A percentile compares a stretch with the other conserved stretches of the same genome.
Conservation (phyloP, 2,113 vertebrate genomes). For the Orthochromis indermauri region DNA sequence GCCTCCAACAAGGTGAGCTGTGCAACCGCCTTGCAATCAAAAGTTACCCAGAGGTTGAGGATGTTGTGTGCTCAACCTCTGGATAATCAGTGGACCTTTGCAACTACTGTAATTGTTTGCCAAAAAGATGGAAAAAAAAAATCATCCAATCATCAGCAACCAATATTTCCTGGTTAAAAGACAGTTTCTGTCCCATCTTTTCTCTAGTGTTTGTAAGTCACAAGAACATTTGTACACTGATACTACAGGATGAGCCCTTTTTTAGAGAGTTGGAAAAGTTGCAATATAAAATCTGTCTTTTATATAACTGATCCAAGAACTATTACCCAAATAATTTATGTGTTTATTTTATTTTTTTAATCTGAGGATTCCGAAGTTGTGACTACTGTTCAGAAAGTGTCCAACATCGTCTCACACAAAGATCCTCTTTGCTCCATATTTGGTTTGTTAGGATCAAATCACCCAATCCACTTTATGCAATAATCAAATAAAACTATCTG, state of each 20-base stretch:
- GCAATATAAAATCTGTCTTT: background rate
- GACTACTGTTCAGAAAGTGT: background rate
- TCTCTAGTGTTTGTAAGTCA: background rate
- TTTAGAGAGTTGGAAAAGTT: background rate
- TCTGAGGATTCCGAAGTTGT: background rate
- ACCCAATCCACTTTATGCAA: background rate
- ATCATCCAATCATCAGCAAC: background rate
- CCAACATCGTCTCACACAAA: background rate
- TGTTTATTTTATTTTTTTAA: background rate
- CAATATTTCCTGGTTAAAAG: background rate
- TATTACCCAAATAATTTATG: background rate
- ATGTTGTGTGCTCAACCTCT: background rate
- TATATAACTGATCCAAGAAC: background rate
- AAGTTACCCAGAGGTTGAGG: background rate
- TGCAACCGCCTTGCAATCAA: background rate
- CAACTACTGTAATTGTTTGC: background rate
- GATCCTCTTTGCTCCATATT: background rate
- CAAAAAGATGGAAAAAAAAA: accelerated
- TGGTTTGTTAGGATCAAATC: background rate
- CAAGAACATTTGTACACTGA: background rate
- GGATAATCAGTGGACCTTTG: background rate
- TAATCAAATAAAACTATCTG: background rate
- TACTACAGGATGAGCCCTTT: background rate
- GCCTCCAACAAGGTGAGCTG: background rate
- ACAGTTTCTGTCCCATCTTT: background rate